Evolutionary conservation across 2,888 invertebrate genomes (phyloP).

Genomic region (Phalera bucephala): DNA sequence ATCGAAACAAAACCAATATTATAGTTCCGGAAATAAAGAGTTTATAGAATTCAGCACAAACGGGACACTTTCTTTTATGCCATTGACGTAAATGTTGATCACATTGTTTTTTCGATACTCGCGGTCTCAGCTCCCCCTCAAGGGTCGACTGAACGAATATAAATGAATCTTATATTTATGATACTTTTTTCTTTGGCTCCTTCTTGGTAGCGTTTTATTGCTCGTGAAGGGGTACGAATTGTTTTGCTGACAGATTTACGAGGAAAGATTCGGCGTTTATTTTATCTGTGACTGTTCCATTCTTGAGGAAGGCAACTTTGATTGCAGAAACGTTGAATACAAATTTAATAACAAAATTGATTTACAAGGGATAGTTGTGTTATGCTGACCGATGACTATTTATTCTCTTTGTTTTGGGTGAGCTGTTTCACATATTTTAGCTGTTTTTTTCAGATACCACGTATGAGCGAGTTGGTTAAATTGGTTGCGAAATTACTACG

Average conservation of each 20-base stretch:
- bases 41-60: conserved; percentile 18
- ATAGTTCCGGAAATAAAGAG: conserved; percentile 10
- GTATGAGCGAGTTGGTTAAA: no score
- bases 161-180: conserved; percentile 83
- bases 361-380: conserved; percentile 31
- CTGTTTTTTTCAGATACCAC: no score
- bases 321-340: conserved; percentile 45
- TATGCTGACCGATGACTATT: conserved; percentile 20
- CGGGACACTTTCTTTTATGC: conserved; percentile 22
- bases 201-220: conserved; percentile 80
- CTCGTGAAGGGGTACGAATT: conserved; percentile 82
- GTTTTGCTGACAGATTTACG: conserved; percentile 82
- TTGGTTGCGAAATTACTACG: no score
- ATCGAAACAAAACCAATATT: conserved; percentile 2
- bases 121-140: conserved; percentile 59
- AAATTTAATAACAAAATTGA: conserved; percentile 48
- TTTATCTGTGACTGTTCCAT: conserved; percentile 69
- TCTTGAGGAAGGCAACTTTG: conserved; percentile 51
- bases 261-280: conserved; percentile 78
- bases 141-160: conserved; percentile 76
- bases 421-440: no score
- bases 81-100: conserved; percentile 39
- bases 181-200: conserved; percentile 76
- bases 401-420: no score
- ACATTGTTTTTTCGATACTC: conserved; percentile 52